Conservation (phyloP, 2,113 vertebrate species). For the Cromileptes altivelis region DNA sequence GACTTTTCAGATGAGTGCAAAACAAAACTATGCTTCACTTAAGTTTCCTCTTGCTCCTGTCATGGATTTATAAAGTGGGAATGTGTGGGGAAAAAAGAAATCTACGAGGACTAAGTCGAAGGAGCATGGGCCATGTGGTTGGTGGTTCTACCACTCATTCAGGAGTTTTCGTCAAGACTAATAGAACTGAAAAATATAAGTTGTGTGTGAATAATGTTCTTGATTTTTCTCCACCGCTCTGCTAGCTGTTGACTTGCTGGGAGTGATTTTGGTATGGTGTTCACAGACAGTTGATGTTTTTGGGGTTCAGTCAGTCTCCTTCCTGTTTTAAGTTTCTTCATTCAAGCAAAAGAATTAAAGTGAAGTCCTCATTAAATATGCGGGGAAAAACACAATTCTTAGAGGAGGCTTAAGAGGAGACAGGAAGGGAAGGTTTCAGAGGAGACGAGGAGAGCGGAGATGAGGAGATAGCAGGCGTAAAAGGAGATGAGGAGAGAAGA, state of each 20-base stretch:
- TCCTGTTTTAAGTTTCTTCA: neutral
- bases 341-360: too few relatives aligned
- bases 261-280: neutral
- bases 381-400: too few relatives aligned
- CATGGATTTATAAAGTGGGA: neutral
- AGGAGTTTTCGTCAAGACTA: neutral
- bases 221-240: neutral
- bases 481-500: too few relatives aligned
- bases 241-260: neutral
- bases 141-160: neutral
- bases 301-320: neutral
- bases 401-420: too few relatives aligned
- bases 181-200: too few relatives aligned
- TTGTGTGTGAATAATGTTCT: neutral
- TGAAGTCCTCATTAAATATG: too few relatives aligned
- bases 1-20: neutral
- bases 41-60: neutral
- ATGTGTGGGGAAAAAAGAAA: neutral
- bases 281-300: neutral
- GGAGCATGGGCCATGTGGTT: neutral
- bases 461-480: neutral
- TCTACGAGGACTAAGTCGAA: neutral
- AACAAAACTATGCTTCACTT: neutral
- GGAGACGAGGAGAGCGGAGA: neutral
- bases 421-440: neutral